phyloP scores from a whole-genome alignment of 2,113 vertebrate species.

The Sturnus vulgaris region DNA sequence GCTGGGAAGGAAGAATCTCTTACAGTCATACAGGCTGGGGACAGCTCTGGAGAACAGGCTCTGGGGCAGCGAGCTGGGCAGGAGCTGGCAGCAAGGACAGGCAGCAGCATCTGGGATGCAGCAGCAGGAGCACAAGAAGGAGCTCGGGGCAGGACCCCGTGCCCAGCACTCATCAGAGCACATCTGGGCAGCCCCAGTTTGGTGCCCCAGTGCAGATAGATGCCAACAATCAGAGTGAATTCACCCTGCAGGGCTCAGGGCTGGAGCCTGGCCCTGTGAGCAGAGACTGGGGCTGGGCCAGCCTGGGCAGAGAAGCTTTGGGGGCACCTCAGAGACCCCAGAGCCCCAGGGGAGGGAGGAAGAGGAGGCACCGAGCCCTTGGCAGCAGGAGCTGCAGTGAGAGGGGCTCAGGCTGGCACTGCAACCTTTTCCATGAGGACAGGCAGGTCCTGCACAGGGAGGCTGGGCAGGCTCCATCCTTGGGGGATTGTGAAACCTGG shows the following conservation, averaged over 20 bases:
- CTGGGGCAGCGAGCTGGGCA: background rate
- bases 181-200: background rate
- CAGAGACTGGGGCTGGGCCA: background rate
- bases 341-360: background rate
- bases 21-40: background rate
- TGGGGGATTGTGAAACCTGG: background rate
- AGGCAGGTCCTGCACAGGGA: background rate
- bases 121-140: background rate
- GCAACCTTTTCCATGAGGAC: background rate
- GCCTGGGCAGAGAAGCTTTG: background rate
- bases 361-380: accelerated
- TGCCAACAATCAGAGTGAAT: accelerated
- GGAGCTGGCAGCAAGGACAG: background rate
- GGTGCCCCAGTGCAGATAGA: background rate
- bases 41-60: background rate
- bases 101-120: background rate
- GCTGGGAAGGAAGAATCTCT: background rate
- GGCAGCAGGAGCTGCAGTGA: background rate
- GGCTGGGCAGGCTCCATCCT: background rate
- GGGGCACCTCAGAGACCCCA: background rate
- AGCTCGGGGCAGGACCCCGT: background rate
- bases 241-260: accelerated
- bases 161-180: background rate
- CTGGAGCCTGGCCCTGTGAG: accelerated
- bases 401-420: background rate